Evolutionary conservation across 2,113 vertebrate species (phyloP), one percentile per base, ranked within the genome.

Genomic region (Rana temporaria): DNA sequence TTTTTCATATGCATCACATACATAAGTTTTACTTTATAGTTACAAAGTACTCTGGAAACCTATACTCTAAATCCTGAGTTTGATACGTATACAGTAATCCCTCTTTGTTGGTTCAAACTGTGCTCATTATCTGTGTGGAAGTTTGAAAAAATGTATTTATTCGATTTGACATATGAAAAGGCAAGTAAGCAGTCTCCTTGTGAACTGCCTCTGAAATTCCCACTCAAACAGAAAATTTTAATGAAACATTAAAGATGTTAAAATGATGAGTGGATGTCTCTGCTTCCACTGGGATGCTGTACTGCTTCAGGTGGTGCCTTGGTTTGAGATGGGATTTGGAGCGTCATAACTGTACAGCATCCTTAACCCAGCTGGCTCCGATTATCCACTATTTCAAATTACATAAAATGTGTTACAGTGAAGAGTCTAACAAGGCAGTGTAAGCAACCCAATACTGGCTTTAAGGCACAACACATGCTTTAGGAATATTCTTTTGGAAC

Each of bases 221-320:
- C 14, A 26, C 34, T 73, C n/a, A 12, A 55, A 65, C 16, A 30
- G 14, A 19, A 62, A 16, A 63, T 73, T 22, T 63, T 64, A 55
- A 64, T 81, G 42, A 73, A 73, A 73, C 52, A 63, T 72, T 57
- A 22, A 66, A 81, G 34, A 42, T 57, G 53, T 53, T 81, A 73
- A 81, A 72, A 52, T 64, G 59, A 65, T 55, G 48, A 73, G 60
- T 24, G n/a, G 48, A 16, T 22, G 34, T 34, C 17, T n/a, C 6
- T 16, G 69, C 18, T 14, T 65, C 69, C 59, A 57, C 38, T 62
- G 79, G 79, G 68, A 81, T 63, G 26, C 30, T 30, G 68, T 48
- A 24, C 11, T 12, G 64, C 65, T 57, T 18, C 66, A 70, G 66
- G 66, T 38, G 20, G 66, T 80, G 32, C 66, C 32, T 48, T 32